These are phyloP conservation scores for Mobula hypostoma DNA, from an alignment of 2,113 vertebrate species.

Conservation along the genomic window DNA sequence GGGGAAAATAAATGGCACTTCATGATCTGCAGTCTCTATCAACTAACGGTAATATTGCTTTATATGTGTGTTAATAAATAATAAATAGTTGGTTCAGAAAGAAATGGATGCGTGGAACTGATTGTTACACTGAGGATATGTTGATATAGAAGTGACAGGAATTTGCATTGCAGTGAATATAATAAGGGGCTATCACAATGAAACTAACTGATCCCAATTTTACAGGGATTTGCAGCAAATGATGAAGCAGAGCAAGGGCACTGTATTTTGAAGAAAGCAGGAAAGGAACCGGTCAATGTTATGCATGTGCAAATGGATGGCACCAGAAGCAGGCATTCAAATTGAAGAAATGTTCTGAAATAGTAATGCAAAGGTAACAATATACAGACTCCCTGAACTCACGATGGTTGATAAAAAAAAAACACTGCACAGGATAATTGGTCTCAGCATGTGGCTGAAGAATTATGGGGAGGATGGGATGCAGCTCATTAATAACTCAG, in stretches of 20 bases:
- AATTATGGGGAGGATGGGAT: background rate
- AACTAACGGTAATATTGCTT: background rate
- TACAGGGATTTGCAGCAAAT: background rate
- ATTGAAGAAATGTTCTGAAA: slow-evolving; percentile 27
- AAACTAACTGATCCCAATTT: background rate
- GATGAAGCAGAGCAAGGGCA: background rate
- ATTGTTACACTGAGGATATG: background rate
- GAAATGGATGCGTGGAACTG: background rate
- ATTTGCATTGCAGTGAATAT: background rate
- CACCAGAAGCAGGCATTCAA: background rate
- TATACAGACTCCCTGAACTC: background rate
- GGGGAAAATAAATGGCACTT: background rate
- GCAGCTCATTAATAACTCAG: slow-evolving; percentile 25
- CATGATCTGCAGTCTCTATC: background rate
- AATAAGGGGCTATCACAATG: background rate
- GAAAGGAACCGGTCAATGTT: background rate
- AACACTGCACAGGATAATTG: slow-evolving; percentile 31
- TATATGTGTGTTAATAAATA: background rate
- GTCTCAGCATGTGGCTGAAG: slow-evolving; percentile 20
- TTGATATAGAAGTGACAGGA: background rate
- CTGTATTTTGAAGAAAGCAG: background rate
- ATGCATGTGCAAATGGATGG: background rate
- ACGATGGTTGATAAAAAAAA: slow-evolving; percentile 14
- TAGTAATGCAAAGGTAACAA: slow-evolving; percentile 17
- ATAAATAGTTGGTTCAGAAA: background rate